Base-by-base conservation (phyloP, 2,113 vertebrate genomes). In the Anthoscopus minutus region DNA sequence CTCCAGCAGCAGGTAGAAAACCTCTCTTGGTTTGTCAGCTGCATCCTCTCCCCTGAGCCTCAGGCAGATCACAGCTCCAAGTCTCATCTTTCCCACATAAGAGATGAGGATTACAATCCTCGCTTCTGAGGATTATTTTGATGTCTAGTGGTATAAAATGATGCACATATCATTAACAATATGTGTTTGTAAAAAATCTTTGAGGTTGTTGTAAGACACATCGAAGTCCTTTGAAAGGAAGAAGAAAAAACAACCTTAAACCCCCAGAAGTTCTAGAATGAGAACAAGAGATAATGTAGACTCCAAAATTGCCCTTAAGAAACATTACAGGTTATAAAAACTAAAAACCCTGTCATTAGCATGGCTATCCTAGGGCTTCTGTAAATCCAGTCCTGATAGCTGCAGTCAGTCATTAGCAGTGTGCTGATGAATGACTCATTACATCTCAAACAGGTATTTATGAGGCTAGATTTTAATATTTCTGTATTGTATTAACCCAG, bases 381-480 rank as follows among this genome's bases (percentile, higher is more conserved):
- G n/a, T 81, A 95, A 86, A 93, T 78, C 88, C 47, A 27, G 38
- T 64, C 62, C 80, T 53, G 69, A 81, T 24, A 83, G 53, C 65
- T 91, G 57, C 53, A 57, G 64, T 44, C 86, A 92, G 53, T 71
- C 79, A 93, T 93, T 92, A 93, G 65, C 69, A 80, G n/a, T n/a
- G n/a, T 61, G 82, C n/a, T 15, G 20, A 51, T 37, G 67, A 91
- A 69, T 66, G 94, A 95, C 93, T 96, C 90, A 56, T 94, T 95
- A 74, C 20, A 4, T 64, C 79, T 74, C 79, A 64, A 86, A 81
- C n/a, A 86, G 64, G 45, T 83, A 89, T 71, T 92, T 95, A 67
- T 53, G 64, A 65, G 74, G 54, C 38, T 33, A 27, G 69, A 86
- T 88, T 92, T 96, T 78, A 73, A 79, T 84, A 88, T 90, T 94